phyloP scores from a whole-genome alignment of 2,797 vertebrate species.

The Rhinichthys osculus region DNA sequence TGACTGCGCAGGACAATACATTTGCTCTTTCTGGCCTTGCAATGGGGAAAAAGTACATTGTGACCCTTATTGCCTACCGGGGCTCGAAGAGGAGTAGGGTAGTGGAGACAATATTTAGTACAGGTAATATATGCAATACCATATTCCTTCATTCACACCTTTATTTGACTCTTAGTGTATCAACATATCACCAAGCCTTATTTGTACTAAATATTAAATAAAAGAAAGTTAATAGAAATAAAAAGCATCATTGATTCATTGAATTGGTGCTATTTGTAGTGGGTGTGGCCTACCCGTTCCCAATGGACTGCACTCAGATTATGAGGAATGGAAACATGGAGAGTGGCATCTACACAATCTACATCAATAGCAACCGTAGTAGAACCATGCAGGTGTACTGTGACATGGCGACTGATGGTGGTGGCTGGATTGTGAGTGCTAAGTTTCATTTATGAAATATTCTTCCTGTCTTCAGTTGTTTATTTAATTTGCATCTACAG shows the following conservation, averaged over 20 bases:
- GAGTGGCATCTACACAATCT: constrained; percentile 83
- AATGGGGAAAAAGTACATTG: constrained; percentile 75
- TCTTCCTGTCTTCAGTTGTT: neutral
- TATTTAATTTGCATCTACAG: neutral
- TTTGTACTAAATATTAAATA: neutral
- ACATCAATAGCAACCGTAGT: constrained; percentile 75
- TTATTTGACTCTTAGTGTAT: neutral
- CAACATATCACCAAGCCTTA: neutral
- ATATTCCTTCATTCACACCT: constrained; percentile 11
- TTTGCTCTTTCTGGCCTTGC: constrained; percentile 77
- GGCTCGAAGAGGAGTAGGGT: constrained; percentile 79
- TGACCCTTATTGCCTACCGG: constrained; percentile 82
- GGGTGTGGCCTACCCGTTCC: constrained; percentile 77
- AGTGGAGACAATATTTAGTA: constrained; percentile 78
- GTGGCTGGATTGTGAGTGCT: constrained; percentile 85
- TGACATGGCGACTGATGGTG: constrained; percentile 89
- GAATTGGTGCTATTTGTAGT: constrained; percentile 66
- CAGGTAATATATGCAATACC: constrained; percentile 74
- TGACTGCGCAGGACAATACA: constrained; percentile 70
- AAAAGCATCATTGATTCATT: neutral
- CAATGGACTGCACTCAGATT: constrained; percentile 84
- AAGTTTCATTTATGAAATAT: neutral
- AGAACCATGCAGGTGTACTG: constrained; percentile 83
- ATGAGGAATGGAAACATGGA: constrained; percentile 79
- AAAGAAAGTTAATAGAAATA: neutral